phyloP scores from a whole-genome alignment of 2,797 vertebrate genomes.

The Epinephelus malabaricus region DNA sequence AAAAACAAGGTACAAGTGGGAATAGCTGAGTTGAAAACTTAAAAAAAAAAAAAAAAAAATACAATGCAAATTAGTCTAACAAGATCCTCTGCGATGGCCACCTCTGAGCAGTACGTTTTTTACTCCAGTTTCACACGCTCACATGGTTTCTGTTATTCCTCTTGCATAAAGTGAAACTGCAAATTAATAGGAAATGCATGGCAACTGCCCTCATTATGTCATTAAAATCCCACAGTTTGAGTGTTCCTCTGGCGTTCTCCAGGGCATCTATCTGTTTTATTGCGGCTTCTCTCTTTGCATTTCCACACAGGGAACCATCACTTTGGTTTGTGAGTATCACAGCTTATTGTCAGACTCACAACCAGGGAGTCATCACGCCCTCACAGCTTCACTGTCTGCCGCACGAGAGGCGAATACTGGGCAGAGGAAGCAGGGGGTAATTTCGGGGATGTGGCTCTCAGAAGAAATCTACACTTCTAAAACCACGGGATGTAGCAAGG shows the following conservation, averaged over 20 bases:
- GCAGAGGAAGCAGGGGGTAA: constrained; percentile 43
- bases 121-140: background rate
- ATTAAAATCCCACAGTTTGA: constrained; percentile 64
- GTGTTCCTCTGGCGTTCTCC: constrained; percentile 67
- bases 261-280: constrained; percentile 68
- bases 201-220: constrained; percentile 82
- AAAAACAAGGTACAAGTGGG: constrained; percentile 29
- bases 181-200: constrained; percentile 63
- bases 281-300: constrained; percentile 47
- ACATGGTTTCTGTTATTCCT: constrained; percentile 19
- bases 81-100: constrained; percentile 54
- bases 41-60: background rate
- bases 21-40: constrained; percentile 16
- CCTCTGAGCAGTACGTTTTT: constrained; percentile 37
- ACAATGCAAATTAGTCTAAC: constrained; percentile 46
- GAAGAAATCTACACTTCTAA: constrained; percentile 59
- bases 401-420: constrained; percentile 42
- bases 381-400: constrained; percentile 56
- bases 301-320: constrained; percentile 64
- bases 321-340: constrained; percentile 72
- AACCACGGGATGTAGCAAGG: constrained; percentile 42
- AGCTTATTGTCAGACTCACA: constrained; percentile 67
- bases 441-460: constrained; percentile 63
- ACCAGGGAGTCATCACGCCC: constrained; percentile 70
- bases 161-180: constrained; percentile 50